Base-by-base conservation (phyloP, 2,888 invertebrate species). In the Aleiodes leptofemur region DNA sequence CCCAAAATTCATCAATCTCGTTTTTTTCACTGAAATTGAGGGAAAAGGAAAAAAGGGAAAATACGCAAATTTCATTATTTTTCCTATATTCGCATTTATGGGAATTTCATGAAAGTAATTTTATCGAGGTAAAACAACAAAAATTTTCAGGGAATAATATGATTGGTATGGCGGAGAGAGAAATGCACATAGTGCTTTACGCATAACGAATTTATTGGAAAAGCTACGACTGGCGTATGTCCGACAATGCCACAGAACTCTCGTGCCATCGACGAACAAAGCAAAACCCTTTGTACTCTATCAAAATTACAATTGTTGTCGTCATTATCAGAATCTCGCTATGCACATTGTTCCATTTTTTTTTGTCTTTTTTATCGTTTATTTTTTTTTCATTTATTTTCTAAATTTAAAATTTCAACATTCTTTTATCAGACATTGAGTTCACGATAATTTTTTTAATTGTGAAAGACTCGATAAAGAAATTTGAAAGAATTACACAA, bases 261-360 rank as follows among this genome's bases (percentile, higher is more conserved):
- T 76, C 78, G 51, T 43, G 43, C 9, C 43, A 43, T 43, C 77
- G 80, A 80, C 83, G 82, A 81, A 76, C 79, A 76, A 78, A 73
- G 76, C 74, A 79, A 23, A 79, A 77, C 78, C 83, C 87, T 89
- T 89, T 88, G 88, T 88, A 83, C 84, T 78, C 80, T 9, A 43
- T 73, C 81, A 83, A 86, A 86, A 89, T 89, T 87, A 87, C 87
- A 88, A 88, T 87, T 86, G 87, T 86, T 86, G 83, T 87, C 84
- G 83, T 86, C 86, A 88, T 89, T 88, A 88, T 87, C 86, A 64
- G 86, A 82, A 82, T 82, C 82, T 81, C 78, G 86, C 83, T 86
- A 87, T 87, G 87, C 84, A 34, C 76, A 82, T 79, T 86, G 85
- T 87, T 87, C 87, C 87, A 85, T 6, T 87, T 87, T 86, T 64